phyloP scores from a whole-genome alignment of 2,797 vertebrate species.

The Spheniscus humboldti region DNA sequence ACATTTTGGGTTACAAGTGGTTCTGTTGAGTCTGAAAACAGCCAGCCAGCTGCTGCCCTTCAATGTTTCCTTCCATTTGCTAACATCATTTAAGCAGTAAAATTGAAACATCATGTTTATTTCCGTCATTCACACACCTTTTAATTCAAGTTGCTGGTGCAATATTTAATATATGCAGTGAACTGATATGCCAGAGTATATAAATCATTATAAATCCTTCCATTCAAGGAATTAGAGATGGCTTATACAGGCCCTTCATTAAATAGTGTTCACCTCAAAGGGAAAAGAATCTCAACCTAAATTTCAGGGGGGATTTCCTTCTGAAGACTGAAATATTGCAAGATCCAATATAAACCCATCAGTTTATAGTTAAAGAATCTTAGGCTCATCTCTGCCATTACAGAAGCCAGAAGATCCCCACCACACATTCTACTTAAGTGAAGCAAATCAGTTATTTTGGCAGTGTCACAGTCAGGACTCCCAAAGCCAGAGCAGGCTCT shows the following conservation, averaged over 20 bases:
- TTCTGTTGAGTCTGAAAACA: not conserved
- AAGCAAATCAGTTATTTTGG: not conserved
- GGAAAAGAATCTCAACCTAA: not conserved
- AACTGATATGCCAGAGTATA: not conserved
- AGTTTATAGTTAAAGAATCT: not conserved
- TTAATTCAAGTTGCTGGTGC: not conserved
- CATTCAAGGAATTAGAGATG: not conserved
- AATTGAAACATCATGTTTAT: not conserved
- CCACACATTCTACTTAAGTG: not conserved
- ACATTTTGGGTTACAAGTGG: not conserved
- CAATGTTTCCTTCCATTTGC: not conserved
- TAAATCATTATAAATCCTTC: not conserved
- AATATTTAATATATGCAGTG: not conserved
- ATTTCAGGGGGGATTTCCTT: not conserved
- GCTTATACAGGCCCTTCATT: not conserved
- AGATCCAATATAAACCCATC: not conserved
- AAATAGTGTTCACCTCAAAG: not conserved
- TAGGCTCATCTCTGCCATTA: not conserved
- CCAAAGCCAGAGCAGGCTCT: not conserved
- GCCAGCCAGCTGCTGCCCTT: not conserved
- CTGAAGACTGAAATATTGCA: not conserved
- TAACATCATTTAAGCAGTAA: not conserved
- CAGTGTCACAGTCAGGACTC: not conserved
- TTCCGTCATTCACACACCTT: not conserved
- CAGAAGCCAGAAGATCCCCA: not conserved